A percentile compares a stretch with the other conserved stretches of the same genome.
phyloP scores from a whole-genome alignment of 2,113 vertebrate species.

The Tenebrosternarchus preto region DNA sequence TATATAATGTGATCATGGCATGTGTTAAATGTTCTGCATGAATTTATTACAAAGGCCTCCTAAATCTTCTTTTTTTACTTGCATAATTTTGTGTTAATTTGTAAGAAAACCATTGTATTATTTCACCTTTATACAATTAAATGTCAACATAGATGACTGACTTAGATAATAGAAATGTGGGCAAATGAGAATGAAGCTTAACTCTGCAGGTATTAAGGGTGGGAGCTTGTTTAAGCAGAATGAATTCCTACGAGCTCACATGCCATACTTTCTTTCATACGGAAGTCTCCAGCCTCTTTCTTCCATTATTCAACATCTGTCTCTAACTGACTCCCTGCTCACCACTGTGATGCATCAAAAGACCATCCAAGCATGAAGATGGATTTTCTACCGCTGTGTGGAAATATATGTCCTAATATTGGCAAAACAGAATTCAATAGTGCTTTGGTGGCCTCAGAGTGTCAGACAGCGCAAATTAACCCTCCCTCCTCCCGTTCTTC shows the following conservation, averaged over 20 bases:
- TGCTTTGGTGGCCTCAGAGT: constrained; percentile 3
- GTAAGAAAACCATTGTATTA: not conserved
- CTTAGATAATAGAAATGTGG: constrained; percentile 1
- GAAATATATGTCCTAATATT: constrained; percentile 36
- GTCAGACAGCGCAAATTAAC: constrained; percentile 26
- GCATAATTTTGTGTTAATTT: not conserved
- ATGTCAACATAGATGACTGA: not conserved
- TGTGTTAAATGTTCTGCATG: not conserved
- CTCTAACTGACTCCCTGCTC: constrained; percentile 13
- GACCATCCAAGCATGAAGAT: constrained; percentile 43
- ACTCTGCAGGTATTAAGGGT: not conserved
- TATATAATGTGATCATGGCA: no score
- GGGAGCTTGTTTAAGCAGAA: not conserved
- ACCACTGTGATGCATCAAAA: constrained; percentile 30
- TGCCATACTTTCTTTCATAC: not conserved
- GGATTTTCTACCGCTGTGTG: constrained; percentile 33
- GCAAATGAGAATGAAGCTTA: constrained; percentile 9
- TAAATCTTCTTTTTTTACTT: not conserved
- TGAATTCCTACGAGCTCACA: not conserved
- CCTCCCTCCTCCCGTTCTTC: constrained; percentile 8
- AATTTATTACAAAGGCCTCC: not conserved
- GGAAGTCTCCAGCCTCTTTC: constrained; percentile 1
- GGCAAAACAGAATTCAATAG: constrained; percentile 27
- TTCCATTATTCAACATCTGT: constrained; percentile 25
- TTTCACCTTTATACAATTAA: not conserved